Evolutionary conservation across 1,140 invertebrate genomes (phyloP).

Genomic region (Megalonaias nervosa): DNA sequence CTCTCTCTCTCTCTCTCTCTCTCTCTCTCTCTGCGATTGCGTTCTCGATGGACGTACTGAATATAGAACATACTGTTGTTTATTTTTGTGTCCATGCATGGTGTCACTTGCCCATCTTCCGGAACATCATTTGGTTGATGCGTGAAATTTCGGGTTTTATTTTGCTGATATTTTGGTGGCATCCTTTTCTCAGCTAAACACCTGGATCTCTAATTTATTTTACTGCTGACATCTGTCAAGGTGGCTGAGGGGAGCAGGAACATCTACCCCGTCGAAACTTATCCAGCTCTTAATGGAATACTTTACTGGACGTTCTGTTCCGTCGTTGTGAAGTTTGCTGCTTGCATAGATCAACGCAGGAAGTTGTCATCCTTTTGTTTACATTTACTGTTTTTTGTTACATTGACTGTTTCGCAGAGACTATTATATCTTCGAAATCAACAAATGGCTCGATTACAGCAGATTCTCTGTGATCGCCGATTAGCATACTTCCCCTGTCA

Average conservation of each 20-base stretch:
- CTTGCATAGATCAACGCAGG: constrained; percentile 9
- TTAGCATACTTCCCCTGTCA: too few relatives aligned
- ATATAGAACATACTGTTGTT: constrained; percentile 18
- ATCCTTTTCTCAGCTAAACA: constrained; percentile 18
- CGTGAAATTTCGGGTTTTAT: not conserved
- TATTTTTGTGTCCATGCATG: constrained; percentile 34
- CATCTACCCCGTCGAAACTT: constrained; percentile 25
- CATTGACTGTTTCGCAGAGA: too few relatives aligned
- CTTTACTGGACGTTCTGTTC: not conserved
- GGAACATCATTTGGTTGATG: constrained; percentile 21
- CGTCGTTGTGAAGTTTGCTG: not conserved
- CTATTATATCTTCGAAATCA: too few relatives aligned
- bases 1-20: too few relatives aligned
- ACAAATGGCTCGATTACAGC: too few relatives aligned
- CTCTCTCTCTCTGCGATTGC: not conserved
- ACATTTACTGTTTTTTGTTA: constrained; percentile 15
- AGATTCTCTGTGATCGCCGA: too few relatives aligned
- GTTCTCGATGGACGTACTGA: constrained; percentile 4
- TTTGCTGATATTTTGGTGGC: constrained; percentile 3
- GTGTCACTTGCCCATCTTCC: constrained; percentile 1
- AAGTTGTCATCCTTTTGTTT: constrained; percentile 29
- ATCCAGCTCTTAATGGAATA: constrained; percentile 9
- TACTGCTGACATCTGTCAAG: constrained; percentile 13
- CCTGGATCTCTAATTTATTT: constrained; percentile 22
- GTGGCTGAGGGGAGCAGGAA: constrained; percentile 26